phyloP scores from a whole-genome alignment of 2,888 invertebrate species.

The Leucoptera coffeella region DNA sequence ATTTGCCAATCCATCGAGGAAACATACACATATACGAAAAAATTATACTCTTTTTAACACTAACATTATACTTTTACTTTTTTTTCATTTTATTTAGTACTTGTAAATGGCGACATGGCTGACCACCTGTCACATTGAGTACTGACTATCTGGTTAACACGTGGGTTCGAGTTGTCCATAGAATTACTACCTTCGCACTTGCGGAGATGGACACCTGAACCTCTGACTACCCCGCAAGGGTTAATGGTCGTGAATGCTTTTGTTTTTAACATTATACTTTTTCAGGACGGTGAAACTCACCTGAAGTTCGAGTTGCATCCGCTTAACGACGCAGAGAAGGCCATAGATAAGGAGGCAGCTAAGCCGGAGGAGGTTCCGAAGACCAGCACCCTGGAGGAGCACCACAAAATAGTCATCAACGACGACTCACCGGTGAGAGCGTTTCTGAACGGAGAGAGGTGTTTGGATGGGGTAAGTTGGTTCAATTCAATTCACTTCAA shows the following conservation, averaged over 20 bases:
- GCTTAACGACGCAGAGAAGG: constrained; percentile 28
- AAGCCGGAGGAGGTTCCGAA: constrained; percentile 21
- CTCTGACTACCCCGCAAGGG: too few species aligned
- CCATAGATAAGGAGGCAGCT: not conserved
- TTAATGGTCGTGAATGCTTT: too few species aligned
- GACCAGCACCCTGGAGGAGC: constrained; percentile 10
- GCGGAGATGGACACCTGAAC: too few species aligned
- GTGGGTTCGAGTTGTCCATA: too few species aligned
- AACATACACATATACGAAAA: too few species aligned
- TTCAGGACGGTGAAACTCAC: constrained; percentile 57
- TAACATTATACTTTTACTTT: constrained; percentile 5
- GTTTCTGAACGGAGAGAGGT: constrained; percentile 79
- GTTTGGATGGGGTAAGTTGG: constrained; percentile 72
- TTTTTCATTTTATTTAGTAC: constrained; percentile 5
- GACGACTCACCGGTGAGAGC: constrained; percentile 71
- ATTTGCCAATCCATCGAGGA: too few species aligned
- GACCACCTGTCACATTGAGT: too few species aligned
- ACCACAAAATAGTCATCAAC: constrained; percentile 13
- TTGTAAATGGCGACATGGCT: too few species aligned
- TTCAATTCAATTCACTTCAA: too few species aligned
- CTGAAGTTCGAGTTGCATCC: constrained; percentile 64
- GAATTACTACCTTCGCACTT: too few species aligned
- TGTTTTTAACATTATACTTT: constrained; percentile 9
- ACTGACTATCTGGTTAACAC: too few species aligned
- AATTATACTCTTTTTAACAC: too few species aligned